Conservation (phyloP, 2,888 invertebrate genomes). For the Ennomos erosarius region DNA sequence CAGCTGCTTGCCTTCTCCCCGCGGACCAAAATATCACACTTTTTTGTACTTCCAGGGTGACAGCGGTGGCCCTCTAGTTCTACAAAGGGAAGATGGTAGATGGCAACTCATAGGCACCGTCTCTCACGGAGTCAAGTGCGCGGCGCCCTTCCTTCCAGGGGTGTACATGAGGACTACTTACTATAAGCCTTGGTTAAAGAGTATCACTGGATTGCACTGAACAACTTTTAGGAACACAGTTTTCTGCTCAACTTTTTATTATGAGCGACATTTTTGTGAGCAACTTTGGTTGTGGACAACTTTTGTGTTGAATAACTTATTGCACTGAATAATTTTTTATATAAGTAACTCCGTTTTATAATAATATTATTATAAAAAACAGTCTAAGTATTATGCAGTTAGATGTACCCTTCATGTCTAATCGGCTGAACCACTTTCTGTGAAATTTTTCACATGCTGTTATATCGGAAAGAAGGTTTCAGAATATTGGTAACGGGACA, state of each 20-base stretch:
- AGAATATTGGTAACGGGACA: too few relatives aligned
- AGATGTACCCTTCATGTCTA: too few relatives aligned
- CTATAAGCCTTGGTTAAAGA: conserved; percentile 96
- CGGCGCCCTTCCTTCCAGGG: conserved; percentile 95
- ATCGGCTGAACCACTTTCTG: too few relatives aligned
- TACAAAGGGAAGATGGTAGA: conserved; percentile 92
- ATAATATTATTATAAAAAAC: too few relatives aligned
- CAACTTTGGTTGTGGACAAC: too few relatives aligned
- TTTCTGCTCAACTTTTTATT: too few relatives aligned
- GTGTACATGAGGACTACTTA: conserved; percentile 97
- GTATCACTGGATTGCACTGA: conserved; percentile 91
- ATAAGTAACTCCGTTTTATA: too few relatives aligned
- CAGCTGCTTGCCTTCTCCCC: too few relatives aligned
- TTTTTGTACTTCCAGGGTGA: conserved; percentile 88
- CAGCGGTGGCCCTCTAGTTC: conserved; percentile 95
- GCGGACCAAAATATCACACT: too few relatives aligned
- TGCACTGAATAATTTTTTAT: neutral
- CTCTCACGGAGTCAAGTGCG: conserved; percentile 97
- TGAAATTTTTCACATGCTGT: too few relatives aligned
- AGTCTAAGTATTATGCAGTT: too few relatives aligned
- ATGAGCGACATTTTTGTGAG: neutral
- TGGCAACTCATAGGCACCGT: conserved; percentile 96
- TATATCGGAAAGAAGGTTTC: too few relatives aligned
- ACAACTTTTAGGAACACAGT: neutral
- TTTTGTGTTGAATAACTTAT: neutral